Evolutionary conservation across 2,113 vertebrate species (phyloP).

Genomic region (Melanerpes formicivorus): DNA sequence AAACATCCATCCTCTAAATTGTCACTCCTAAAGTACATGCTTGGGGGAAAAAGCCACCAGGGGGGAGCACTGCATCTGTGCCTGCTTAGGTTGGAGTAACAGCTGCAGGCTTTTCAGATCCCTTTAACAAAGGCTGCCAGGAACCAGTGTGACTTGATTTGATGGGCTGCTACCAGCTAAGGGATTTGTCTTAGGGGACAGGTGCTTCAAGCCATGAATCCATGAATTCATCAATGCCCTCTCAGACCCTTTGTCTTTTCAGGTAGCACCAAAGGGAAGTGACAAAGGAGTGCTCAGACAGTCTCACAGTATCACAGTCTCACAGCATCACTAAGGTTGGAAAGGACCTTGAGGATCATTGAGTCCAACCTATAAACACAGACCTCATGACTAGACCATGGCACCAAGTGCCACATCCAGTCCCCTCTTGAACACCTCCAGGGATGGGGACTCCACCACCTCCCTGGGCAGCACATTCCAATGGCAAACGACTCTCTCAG

Average conservation of each 20-base stretch:
- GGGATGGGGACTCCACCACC: no score
- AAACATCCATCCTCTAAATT: background rate
- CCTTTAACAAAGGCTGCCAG: background rate
- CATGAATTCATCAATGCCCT: background rate
- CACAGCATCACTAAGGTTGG: no score
- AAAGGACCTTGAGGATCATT: no score
- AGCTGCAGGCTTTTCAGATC: slow-evolving; percentile 25
- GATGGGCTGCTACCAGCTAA: background rate
- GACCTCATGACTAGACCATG: no score
- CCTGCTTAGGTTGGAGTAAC: background rate
- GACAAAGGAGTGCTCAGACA: background rate
- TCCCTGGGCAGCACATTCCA: no score
- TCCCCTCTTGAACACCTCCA: no score
- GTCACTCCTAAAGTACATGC: background rate
- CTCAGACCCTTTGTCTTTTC: background rate
- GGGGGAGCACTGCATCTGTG: background rate
- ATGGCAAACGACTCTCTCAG: no score
- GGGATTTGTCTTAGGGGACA: background rate
- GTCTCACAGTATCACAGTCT: no score
- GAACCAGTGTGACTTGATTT: slow-evolving; percentile 11
- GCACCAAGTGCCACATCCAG: no score
- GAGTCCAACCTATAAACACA: no score
- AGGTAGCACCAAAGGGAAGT: background rate
- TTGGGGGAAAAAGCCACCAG: background rate
- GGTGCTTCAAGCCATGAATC: background rate